A percentile compares a stretch with the other conserved stretches of the same genome.
These are phyloP conservation scores for Larimichthys crocea DNA, from an alignment of 2,113 vertebrate genomes.

Conservation along the genomic window DNA sequence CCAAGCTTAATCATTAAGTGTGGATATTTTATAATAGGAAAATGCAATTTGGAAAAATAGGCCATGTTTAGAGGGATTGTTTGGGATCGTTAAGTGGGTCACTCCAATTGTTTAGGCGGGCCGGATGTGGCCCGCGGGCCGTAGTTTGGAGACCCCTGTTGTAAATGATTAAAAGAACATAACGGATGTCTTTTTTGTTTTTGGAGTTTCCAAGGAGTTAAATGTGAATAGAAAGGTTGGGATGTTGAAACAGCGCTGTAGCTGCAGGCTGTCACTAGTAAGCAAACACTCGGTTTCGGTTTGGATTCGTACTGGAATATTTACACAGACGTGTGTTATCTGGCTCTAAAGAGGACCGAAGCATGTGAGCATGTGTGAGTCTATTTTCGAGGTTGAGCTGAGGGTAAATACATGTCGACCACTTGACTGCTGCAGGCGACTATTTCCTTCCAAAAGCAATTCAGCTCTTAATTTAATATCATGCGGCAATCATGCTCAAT, in stretches of 20 bases:
- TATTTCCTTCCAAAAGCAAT: conserved; percentile 38
- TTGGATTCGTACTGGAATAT: conserved; percentile 44
- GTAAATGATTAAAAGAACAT: background rate
- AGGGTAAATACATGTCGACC: conserved; percentile 36
- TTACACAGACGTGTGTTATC: conserved; percentile 54
- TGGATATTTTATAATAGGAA: no score
- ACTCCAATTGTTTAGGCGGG: no score
- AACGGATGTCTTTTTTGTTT: background rate
- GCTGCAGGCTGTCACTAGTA: conserved; percentile 18
- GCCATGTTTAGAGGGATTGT: no score
- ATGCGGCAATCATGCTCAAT: background rate
- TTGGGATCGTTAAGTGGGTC: no score
- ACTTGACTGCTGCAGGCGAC: conserved; percentile 33
- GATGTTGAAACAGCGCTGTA: conserved; percentile 25
- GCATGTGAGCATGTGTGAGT: background rate
- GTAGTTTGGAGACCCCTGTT: no score
- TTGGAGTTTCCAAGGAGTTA: background rate
- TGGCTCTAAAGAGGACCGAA: background rate
- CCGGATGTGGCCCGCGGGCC: no score
- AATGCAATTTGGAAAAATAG: no score
- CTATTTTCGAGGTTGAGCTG: conserved; percentile 16
- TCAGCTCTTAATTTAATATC: conserved; percentile 36
- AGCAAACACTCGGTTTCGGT: conserved; percentile 60
- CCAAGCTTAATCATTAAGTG: no score
- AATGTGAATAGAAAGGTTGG: background rate